Evolutionary conservation across 2,797 vertebrate species (phyloP).

Genomic region (Xenopus petersii): DNA sequence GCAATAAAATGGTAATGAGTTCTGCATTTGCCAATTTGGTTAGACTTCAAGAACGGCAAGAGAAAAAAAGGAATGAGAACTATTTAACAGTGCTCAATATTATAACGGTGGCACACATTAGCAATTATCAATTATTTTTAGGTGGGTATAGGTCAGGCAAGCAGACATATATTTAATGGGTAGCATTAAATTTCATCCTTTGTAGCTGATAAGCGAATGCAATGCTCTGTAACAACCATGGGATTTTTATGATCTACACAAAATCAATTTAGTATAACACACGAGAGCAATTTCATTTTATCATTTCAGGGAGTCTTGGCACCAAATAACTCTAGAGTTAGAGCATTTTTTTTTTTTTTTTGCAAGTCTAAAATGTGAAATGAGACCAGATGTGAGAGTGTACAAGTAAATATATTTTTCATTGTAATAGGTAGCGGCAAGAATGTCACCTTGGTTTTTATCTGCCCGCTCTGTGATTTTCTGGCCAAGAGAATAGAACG

Average conservation of each 20-base stretch:
- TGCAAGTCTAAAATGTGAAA: slow-evolving; percentile 43
- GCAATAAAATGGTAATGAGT: slow-evolving; percentile 42
- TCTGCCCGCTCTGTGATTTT: slow-evolving; percentile 11
- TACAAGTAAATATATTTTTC: slow-evolving; percentile 42
- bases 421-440: slow-evolving; percentile 33
- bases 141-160: slow-evolving; percentile 39
- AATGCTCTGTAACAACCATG: slow-evolving; percentile 32
- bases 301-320: slow-evolving; percentile 33
- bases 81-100: slow-evolving; percentile 10
- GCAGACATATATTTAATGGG: slow-evolving; percentile 35
- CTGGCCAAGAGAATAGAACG: slow-evolving; percentile 10
- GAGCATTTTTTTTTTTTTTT: slow-evolving; percentile 25
- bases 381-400: slow-evolving; percentile 40
- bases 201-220: slow-evolving; percentile 39
- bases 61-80: not conserved
- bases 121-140: slow-evolving; percentile 46
- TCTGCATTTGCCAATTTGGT: slow-evolving; percentile 39
- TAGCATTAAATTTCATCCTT: slow-evolving; percentile 22
- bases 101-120: slow-evolving; percentile 28
- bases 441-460: slow-evolving; percentile 45
- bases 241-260: slow-evolving; percentile 46
- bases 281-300: slow-evolving; percentile 47
- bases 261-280: slow-evolving; percentile 48
- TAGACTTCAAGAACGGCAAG: slow-evolving; percentile 6
- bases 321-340: slow-evolving; percentile 22